Evolutionary conservation across 2,888 invertebrate genomes (phyloP), one percentile per base, ranked within the genome.

Genomic region (Lepidochrysops patricia): DNA sequence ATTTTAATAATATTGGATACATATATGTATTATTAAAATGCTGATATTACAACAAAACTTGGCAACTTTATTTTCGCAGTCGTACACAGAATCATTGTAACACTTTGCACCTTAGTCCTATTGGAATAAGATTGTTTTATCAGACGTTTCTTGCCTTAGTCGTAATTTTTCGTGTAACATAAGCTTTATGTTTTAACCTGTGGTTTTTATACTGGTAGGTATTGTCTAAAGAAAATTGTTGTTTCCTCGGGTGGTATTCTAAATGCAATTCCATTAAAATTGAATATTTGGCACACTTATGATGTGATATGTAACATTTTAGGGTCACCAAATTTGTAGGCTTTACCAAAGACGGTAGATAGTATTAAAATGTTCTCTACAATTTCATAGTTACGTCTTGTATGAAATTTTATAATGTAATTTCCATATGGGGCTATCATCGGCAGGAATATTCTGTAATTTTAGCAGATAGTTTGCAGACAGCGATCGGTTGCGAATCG

Each of bases 241-340:
- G 13, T 27, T 52, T 49, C 6, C 6, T 25, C n/a, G 6, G 50
- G n/a, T 50, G 50, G n/a, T 58, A 25, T 54, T 67, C 65, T 72
- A 79, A 80, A 82, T 80, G 78, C 78, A 80, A 79, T 77, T 72
- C 62, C 73, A 74, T 66, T 68, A 66, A 68, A 57, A 58, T 70
- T 68, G 26, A 57, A 58, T 62, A 74, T 81, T 84, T 84, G 84
- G 84, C 84, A 84, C 84, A 81, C 72, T 70, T 69, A 76, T 71
- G 71, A 57, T 25, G 69, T 80, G 81, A 81, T 83, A 82, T 82
- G 80, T 80, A 29, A 54, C 52, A 52, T 54, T 32, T 54, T 32
- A 54, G 19, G 29, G 32, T 32, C 19, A 54, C 27, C 32, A 32
- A 19, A 25, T 13, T 13, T 37, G 15, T 2, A 13, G n/a, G n/a